Base-by-base conservation (phyloP, 2,113 vertebrate genomes). In the Naja naja region DNA sequence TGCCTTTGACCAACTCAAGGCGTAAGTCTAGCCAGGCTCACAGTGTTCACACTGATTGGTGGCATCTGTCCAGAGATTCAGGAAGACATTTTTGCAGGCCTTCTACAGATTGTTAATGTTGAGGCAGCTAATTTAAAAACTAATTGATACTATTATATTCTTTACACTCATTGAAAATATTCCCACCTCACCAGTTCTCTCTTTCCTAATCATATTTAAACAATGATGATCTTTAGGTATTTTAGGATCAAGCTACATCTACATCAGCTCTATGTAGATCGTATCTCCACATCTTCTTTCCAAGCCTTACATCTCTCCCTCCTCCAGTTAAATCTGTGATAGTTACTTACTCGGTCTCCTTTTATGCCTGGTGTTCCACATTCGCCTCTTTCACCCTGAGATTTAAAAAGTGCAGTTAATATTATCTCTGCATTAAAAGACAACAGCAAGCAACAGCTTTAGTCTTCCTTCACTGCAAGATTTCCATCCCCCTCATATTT, bases 351-450 rank as follows among this genome's bases (percentile, higher is more conserved):
- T 97, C 97, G 97, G 96, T 99, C 98, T 97, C 99, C 99, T 98
- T 99, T 99, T 95, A 98, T 97, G 95, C 98, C 98, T 87, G 99
- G 99, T 93, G 97, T 98, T 88, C 98, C 99, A 95, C 99, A 99
- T 95, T 99, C 98, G 45, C 98, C 98, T 97, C 98, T 98, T 95
- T 99, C 98, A 92, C 99, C 98, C 98, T 99, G 94, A 85, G 93
- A 93, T 94, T 27, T 43, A 90, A 90, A 90, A 86, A 54, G 23
- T 20, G 34, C 27, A 22, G 58, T 8, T 56, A 56, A 81, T 45
- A 89, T 56, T 47, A 85, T 89, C 1, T 92, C 53, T 49, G 54
- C 5, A 87, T 89, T 89, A 91, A 90, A 64, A 91, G 91, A 39
- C 52, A 53, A 27, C 12, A 5, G 11, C 25, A 52, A 81, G 34